phyloP scores from a whole-genome alignment of 2,797 vertebrate genomes.

The Anniella stebbinsi region DNA sequence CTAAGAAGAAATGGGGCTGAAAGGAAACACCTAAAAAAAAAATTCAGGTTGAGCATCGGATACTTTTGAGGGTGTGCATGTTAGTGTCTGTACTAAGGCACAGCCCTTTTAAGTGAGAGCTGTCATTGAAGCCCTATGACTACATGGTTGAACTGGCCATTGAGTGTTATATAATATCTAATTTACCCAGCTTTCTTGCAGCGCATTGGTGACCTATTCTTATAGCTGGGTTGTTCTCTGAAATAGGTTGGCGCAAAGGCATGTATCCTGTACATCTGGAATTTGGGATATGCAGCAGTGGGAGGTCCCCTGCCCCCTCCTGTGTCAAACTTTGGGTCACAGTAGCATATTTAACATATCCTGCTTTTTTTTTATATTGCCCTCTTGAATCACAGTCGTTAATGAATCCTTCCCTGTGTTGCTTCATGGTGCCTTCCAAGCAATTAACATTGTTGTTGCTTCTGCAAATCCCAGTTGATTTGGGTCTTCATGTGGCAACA shows the following conservation, averaged over 20 bases:
- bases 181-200: neutral
- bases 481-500: neutral
- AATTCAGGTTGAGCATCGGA: neutral
- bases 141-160: neutral
- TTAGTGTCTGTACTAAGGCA: neutral
- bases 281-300: neutral
- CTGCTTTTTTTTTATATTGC: neutral
- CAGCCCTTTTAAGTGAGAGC: neutral
- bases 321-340: neutral
- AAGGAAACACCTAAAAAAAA: neutral
- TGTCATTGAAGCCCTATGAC: slow-evolving; percentile 3
- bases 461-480: neutral
- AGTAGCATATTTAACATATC: neutral
- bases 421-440: neutral
- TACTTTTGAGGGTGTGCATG: neutral
- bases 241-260: neutral
- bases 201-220: neutral
- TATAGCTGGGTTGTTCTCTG: neutral
- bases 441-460: neutral
- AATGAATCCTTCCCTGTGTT: neutral
- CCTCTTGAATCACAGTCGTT: neutral
- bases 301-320: too few relatives aligned
- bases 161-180: neutral
- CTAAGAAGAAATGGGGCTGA: neutral
- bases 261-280: too few relatives aligned